Evolutionary conservation across 2,797 vertebrate species (phyloP).

Genomic region (Rhinogobio ventralis): DNA sequence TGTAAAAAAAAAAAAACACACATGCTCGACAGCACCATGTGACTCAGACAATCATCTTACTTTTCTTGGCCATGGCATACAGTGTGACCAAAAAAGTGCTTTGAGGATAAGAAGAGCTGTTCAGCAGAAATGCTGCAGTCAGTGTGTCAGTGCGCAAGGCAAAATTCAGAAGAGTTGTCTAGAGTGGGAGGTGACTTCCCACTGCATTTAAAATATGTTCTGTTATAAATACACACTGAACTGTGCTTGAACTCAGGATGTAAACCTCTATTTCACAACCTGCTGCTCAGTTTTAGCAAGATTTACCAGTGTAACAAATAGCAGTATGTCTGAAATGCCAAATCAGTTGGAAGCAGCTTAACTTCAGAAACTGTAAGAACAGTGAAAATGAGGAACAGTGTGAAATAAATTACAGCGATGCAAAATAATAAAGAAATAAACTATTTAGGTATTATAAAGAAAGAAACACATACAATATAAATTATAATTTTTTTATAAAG

Average conservation of each 20-base stretch:
- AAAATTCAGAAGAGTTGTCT: slow-evolving; percentile 36
- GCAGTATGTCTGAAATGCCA: background rate
- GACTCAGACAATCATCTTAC: slow-evolving; percentile 6
- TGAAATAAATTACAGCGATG: background rate
- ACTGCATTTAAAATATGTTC: slow-evolving; percentile 39
- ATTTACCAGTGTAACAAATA: background rate
- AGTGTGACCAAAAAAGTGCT: slow-evolving; percentile 24
- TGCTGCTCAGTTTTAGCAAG: slow-evolving; percentile 5
- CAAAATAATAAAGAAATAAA: background rate
- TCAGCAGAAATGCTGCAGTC: slow-evolving; percentile 38
- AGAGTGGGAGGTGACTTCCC: slow-evolving; percentile 34
- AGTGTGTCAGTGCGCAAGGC: slow-evolving; percentile 49
- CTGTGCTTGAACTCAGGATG: slow-evolving; percentile 30
- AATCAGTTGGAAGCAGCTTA: background rate
- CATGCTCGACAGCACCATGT: background rate
- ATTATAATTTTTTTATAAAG: background rate
- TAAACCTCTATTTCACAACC: slow-evolving; percentile 22
- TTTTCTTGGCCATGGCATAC: background rate
- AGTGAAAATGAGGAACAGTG: background rate
- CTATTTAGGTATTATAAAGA: background rate
- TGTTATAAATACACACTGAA: slow-evolving; percentile 48
- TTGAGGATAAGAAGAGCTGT: slow-evolving; percentile 23
- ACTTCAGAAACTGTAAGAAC: slow-evolving; percentile 1
- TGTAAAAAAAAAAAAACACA: background rate
- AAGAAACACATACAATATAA: background rate